Conservation (phyloP, 2,113 vertebrate species). For the Apodemus speciosus region DNA sequence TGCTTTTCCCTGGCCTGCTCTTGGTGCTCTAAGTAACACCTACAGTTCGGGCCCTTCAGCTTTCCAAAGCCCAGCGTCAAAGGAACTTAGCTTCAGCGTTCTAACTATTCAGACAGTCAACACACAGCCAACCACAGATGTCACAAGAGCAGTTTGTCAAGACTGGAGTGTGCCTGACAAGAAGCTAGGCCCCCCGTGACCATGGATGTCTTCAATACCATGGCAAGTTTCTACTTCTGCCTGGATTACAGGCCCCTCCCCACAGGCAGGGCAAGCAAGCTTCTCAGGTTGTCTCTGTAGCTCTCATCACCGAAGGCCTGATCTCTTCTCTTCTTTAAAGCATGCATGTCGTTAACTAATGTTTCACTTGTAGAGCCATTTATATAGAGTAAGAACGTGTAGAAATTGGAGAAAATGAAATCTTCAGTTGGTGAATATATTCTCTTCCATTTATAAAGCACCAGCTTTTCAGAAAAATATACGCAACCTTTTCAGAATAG, state of each 20-base stretch:
- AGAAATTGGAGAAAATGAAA: background rate
- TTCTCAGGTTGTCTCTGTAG: too few species aligned
- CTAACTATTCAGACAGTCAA: background rate
- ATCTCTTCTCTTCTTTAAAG: background rate
- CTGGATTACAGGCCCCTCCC: background rate
- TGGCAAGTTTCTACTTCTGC: background rate
- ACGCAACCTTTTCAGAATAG: background rate
- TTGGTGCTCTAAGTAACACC: background rate
- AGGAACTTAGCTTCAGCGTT: background rate
- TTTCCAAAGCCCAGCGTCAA: background rate
- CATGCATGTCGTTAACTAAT: background rate
- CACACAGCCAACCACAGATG: background rate
- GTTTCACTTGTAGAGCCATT: background rate
- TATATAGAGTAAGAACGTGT: too few species aligned
- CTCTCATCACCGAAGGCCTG: background rate
- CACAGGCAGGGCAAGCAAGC: background rate
- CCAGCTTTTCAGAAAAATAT: background rate
- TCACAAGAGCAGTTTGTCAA: background rate
- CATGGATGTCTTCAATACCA: background rate
- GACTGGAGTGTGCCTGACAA: background rate
- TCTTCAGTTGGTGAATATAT: background rate
- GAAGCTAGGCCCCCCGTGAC: background rate
- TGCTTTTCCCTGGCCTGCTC: background rate
- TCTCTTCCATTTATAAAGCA: background rate
- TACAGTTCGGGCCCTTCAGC: background rate